Evolutionary conservation across 2,113 vertebrate species (phyloP).

Genomic region (Hippocampus comes): DNA sequence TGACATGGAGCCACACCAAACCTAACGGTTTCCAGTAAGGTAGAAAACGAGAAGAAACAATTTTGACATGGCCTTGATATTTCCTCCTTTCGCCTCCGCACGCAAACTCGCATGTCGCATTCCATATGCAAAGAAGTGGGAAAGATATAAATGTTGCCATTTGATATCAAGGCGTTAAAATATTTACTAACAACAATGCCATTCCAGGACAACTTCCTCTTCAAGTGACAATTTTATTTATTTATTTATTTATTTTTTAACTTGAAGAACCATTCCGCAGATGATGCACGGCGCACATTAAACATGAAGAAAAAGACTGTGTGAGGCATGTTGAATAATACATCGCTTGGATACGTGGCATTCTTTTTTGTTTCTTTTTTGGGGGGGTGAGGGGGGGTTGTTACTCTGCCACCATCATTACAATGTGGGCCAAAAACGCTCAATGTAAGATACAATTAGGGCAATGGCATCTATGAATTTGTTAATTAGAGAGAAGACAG

Average conservation of each 20-base stretch:
- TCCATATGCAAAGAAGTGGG: constrained; percentile 46
- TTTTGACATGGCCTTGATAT: background rate
- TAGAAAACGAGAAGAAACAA: background rate
- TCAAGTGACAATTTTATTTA: constrained; percentile 37
- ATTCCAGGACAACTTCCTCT: constrained; percentile 49
- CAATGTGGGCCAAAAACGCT: background rate
- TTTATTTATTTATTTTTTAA: constrained; percentile 12
- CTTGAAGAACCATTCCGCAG: constrained; percentile 44
- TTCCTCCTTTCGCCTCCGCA: background rate
- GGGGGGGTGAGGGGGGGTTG: background rate
- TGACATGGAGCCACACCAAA: background rate
- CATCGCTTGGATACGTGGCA: constrained; percentile 26
- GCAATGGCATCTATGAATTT: too few species aligned
- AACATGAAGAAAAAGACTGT: constrained; percentile 51
- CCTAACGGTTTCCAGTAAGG: background rate
- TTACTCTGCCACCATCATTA: background rate
- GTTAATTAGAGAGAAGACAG: too few species aligned
- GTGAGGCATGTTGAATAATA: constrained; percentile 49
- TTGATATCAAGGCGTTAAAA: constrained; percentile 50
- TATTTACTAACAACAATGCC: constrained; percentile 35
- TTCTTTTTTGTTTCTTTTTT: background rate
- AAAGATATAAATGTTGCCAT: constrained; percentile 54
- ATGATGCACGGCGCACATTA: constrained; percentile 52
- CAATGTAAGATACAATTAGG: too few species aligned
- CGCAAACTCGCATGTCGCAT: constrained; percentile 19